Conservation (phyloP, 92 coral and sea anemone genomes). For the Heteractis magnifica region DNA sequence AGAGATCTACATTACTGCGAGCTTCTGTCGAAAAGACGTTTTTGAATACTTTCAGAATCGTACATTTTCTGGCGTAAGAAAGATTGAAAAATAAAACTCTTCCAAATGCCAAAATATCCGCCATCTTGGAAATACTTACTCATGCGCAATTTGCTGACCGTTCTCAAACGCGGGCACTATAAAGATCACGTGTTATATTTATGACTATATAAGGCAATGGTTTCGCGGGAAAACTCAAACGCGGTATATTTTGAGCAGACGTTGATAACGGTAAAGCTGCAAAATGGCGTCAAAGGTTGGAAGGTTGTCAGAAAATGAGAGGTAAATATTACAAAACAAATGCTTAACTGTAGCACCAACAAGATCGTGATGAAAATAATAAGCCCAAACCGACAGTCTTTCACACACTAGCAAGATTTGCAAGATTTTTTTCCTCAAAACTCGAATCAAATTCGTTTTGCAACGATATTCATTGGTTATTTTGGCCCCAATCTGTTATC, state of each 20-base stretch:
- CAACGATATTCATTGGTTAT: not conserved
- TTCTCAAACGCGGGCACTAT: not conserved
- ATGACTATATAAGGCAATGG: constrained; percentile 53
- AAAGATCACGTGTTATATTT: constrained; percentile 42
- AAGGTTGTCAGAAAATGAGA: constrained; percentile 28
- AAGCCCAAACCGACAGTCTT: not conserved
- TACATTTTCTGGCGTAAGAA: constrained; percentile 20
- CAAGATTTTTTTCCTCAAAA: not conserved
- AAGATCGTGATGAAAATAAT: not conserved
- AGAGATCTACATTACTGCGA: constrained; percentile 10
- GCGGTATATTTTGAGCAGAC: constrained; percentile 49
- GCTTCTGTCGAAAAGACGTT: not conserved
- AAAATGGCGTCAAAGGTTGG: constrained; percentile 50
- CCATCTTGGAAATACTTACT: constrained; percentile 65
- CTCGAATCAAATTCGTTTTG: not conserved
- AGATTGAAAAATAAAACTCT: not conserved
- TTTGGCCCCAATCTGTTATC: not conserved
- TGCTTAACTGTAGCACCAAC: not conserved
- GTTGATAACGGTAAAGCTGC: not conserved
- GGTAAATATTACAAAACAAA: not conserved
- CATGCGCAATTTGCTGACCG: constrained; percentile 19
- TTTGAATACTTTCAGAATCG: constrained; percentile 1
- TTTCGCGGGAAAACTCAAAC: constrained; percentile 56
- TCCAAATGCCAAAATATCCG: constrained; percentile 36
- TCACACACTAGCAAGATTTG: not conserved